Conservation (phyloP, 2,797 vertebrate genomes). For the Ispidina lecontei region DNA sequence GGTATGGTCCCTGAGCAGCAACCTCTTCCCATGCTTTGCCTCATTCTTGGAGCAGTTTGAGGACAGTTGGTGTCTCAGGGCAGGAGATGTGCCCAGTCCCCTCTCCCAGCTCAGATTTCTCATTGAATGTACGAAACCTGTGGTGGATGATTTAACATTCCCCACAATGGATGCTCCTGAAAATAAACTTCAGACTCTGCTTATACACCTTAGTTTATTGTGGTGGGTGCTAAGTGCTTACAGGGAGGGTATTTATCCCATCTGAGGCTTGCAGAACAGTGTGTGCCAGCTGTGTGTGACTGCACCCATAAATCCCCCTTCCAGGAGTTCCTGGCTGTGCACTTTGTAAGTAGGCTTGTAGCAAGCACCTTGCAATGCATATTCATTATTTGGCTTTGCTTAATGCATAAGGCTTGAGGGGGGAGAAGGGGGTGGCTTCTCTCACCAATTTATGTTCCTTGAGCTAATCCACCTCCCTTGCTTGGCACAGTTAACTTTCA, state of each 20-base stretch:
- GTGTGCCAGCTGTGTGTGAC: conserved; percentile 33
- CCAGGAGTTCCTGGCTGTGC: conserved; percentile 28
- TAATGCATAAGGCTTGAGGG: conserved; percentile 1
- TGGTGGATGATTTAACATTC: neutral
- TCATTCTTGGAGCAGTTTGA: neutral
- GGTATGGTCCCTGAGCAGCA: neutral
- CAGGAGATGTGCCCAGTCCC: accelerated
- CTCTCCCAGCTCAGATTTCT: neutral
- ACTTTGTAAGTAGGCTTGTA: conserved; percentile 2
- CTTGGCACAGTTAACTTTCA: conserved; percentile 26
- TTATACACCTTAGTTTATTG: neutral
- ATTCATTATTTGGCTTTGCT: conserved; percentile 41
- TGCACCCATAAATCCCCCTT: conserved; percentile 30
- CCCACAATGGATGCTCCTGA: neutral
- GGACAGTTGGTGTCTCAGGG: neutral
- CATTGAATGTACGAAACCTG: neutral
- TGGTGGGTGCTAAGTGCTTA: neutral
- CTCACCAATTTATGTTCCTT: conserved; percentile 34
- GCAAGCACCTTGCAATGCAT: conserved; percentile 59
- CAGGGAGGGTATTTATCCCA: neutral
- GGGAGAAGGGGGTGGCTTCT: neutral
- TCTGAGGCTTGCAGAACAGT: neutral
- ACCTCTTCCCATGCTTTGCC: neutral
- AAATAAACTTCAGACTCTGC: neutral
- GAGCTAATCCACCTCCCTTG: conserved; percentile 39